A percentile compares a stretch with the other conserved stretches of the same genome.
Evolutionary conservation across 2,113 vertebrate genomes (phyloP).

Genomic region (Peucedramus taeniatus): DNA sequence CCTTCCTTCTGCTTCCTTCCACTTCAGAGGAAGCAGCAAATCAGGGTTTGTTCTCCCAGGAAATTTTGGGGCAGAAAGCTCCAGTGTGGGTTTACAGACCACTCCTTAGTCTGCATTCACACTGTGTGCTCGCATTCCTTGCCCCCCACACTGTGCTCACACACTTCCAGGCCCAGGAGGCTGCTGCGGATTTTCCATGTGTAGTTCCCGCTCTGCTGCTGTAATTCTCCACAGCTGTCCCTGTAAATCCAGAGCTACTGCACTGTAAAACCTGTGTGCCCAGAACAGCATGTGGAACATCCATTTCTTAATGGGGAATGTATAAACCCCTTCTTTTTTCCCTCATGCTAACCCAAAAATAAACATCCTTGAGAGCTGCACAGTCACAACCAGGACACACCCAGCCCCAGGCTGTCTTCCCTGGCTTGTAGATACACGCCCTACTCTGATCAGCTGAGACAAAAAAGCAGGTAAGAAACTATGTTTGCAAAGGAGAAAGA

Average conservation of each 20-base stretch:
- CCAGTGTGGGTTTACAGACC: background rate
- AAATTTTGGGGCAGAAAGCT: background rate
- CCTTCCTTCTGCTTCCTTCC: background rate
- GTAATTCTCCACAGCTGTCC: background rate
- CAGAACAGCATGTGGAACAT: background rate
- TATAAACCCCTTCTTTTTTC: background rate
- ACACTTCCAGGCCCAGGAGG: background rate
- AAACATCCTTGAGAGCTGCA: background rate
- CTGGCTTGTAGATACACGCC: accelerated
- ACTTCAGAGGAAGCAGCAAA: background rate
- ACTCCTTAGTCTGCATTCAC: background rate
- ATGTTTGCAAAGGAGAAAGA: background rate
- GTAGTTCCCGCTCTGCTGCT: background rate
- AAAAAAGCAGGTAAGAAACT: background rate
- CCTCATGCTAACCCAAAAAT: background rate
- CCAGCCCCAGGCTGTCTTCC: background rate
- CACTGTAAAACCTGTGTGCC: background rate
- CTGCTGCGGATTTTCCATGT: accelerated
- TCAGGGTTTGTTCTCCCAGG: background rate
- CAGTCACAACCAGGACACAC: background rate
- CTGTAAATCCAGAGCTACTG: background rate
- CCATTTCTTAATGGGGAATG: background rate
- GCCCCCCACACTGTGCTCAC: background rate
- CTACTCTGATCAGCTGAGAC: background rate
- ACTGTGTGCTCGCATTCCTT: background rate